Conservation (phyloP, 2,888 invertebrate species). For the Nysson spinosus region DNA sequence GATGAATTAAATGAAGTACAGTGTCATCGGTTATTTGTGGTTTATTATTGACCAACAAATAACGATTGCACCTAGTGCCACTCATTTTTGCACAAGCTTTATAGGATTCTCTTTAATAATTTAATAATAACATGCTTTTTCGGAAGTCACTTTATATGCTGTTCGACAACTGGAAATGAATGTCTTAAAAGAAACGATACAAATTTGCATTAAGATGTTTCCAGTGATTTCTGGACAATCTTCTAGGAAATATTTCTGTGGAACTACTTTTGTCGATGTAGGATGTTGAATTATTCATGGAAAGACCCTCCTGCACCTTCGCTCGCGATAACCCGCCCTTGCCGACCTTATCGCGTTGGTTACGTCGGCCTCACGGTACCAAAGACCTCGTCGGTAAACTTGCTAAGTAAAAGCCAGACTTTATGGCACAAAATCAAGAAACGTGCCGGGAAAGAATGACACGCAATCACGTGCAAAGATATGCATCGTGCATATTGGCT, state of each 20-base stretch:
- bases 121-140: no score
- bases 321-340: slow-evolving; percentile 65
- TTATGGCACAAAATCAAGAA: slow-evolving; percentile 14
- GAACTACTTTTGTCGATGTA: slow-evolving; percentile 23
- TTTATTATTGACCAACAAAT: no score
- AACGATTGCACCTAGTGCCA: no score
- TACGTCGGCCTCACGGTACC: slow-evolving; percentile 42
- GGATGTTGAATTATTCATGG: slow-evolving; percentile 67
- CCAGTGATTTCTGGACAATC: no score
- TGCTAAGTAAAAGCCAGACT: slow-evolving; percentile 38
- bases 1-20: no score
- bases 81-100: no score
- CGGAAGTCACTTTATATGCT: no score
- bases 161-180: no score
- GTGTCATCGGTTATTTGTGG: no score
- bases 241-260: slow-evolving; percentile 45
- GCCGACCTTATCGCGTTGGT: slow-evolving; percentile 62
- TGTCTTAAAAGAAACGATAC: no score
- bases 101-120: no score
- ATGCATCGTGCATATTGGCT: slow-evolving; percentile 4
- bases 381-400: slow-evolving; percentile 26
- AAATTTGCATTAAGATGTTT: no score
- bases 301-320: slow-evolving; percentile 48
- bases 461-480: slow-evolving; percentile 30
- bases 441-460: slow-evolving; percentile 22